Base-by-base conservation (phyloP, 2,113 vertebrate species). In the Rhynchomys soricoides region DNA sequence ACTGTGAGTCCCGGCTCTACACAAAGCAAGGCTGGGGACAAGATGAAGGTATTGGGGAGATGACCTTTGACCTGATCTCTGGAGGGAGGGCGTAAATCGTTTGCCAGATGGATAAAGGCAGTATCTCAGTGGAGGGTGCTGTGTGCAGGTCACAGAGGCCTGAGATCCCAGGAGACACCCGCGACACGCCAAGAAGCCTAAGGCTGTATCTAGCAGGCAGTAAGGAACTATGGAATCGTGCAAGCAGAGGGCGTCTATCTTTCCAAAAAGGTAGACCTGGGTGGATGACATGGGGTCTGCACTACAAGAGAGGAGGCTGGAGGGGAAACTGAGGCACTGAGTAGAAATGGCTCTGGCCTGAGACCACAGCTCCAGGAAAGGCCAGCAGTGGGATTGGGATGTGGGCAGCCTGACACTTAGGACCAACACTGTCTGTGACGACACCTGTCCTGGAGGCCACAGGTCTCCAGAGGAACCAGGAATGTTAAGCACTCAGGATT, bases 361-460 rank as follows among this genome's bases (percentile, higher is more conserved):
- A 55, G 64, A 75, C n/a, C 64, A n/a, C 86, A 55, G 11, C 26
- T 50, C 37, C 1, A 52, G 29, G 24, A 82, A 94, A 78, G 29
- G 50, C 2, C 73, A 66, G 48, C n/a, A 15, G 8, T 29, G 26
- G 37, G 57, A 62, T 34, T 59, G 73, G 70, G 77, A 45, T 71
- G 17, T 8, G 29, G 26, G 5, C 26, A 77, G 3, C 66, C 19
- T 48, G 66, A 82, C 74, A 37, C 26, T 17, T 4, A 8, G 40
- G 48, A 62, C 5, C 68, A 70, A 34, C 0, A 0, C 17, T 10
- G 15, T 26, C 34, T 0, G 0, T 8, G 43, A 45, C 52, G 0
- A 2, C 4, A 34, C n/a, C 57, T 21, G 68, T n/a, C 79, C 79
- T 40, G 12, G 21, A 22, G 52, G 11, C 13, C 37, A 82, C 37